Evolutionary conservation across 2,888 invertebrate genomes (phyloP).

Genomic region (Epicampocera succincta): DNA sequence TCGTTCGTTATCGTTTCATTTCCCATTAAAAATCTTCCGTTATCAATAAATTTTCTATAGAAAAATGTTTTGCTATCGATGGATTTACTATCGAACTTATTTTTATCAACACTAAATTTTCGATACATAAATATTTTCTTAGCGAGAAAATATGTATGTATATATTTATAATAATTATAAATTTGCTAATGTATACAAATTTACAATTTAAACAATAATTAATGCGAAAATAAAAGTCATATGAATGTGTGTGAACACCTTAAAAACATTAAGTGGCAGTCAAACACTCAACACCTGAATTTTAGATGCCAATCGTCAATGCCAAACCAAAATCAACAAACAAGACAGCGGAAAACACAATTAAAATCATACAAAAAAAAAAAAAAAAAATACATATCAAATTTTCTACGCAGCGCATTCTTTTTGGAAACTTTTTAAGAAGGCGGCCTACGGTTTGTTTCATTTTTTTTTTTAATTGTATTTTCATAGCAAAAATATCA

Average conservation of each 20-base stretch:
- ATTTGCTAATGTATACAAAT: no score
- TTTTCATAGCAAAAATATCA: slow-evolving; percentile 23
- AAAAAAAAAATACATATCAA: slow-evolving; percentile 12
- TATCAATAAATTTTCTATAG: no score
- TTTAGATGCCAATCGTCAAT: slow-evolving; percentile 44
- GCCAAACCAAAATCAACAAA: slow-evolving; percentile 44
- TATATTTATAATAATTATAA: no score
- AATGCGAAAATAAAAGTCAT: background rate
- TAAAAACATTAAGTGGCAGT: background rate
- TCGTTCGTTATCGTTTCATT: no score
- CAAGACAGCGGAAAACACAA: slow-evolving; percentile 24
- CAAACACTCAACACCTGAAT: slow-evolving; percentile 59
- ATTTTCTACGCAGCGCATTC: slow-evolving; percentile 27
- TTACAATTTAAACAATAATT: no score
- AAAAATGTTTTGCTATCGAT: no score
- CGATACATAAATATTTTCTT: no score
- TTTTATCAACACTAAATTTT: no score
- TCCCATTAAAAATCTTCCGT: no score
- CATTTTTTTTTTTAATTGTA: slow-evolving; percentile 12
- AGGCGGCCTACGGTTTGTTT: slow-evolving; percentile 19
- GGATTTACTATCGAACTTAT: no score
- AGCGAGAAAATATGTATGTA: no score
- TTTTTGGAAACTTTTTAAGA: slow-evolving; percentile 13
- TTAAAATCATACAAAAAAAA: slow-evolving; percentile 1
- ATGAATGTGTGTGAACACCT: background rate